Conservation (phyloP, 2,888 invertebrate genomes). For the Trisateles emortualis region DNA sequence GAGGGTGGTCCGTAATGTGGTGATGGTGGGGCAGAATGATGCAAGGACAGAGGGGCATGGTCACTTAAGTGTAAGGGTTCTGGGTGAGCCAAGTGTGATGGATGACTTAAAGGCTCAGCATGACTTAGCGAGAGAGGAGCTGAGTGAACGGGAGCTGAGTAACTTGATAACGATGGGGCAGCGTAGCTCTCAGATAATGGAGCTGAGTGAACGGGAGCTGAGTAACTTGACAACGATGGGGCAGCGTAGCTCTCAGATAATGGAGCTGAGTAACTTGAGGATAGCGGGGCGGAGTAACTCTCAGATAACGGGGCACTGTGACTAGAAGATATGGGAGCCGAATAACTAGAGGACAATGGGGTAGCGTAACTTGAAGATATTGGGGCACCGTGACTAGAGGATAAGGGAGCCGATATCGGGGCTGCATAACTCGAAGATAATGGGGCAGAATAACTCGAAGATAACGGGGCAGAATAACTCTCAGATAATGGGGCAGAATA, state of each 20-base stretch:
- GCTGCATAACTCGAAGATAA: slow-evolving; percentile 7
- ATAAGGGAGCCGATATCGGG: not conserved
- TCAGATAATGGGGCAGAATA: slow-evolving; percentile 1
- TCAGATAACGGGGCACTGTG: not conserved
- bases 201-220: no score
- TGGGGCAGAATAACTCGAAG: slow-evolving; percentile 10
- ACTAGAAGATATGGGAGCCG: slow-evolving; percentile 14
- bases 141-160: slow-evolving; percentile 16
- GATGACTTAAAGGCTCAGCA: not conserved
- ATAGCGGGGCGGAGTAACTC: not conserved
- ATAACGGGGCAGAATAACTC: slow-evolving; percentile 3
- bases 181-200: slow-evolving; percentile 10
- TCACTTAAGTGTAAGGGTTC: not conserved
- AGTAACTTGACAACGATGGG: slow-evolving; percentile 8
- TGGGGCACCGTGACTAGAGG: slow-evolving; percentile 8
- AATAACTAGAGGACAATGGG: slow-evolving; percentile 10
- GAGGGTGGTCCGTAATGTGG: not conserved
- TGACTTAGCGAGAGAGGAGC: slow-evolving; percentile 20
- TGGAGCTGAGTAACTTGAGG: slow-evolving; percentile 6
- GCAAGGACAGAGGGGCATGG: not conserved
- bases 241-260: slow-evolving; percentile 13
- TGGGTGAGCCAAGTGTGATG: not conserved
- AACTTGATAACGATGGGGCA: slow-evolving; percentile 12
- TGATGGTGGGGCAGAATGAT: not conserved
- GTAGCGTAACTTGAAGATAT: slow-evolving; percentile 15